These are phyloP conservation scores for Pseudococcus longispinus DNA, from an alignment of 2,888 invertebrate species.

Conservation along the genomic window DNA sequence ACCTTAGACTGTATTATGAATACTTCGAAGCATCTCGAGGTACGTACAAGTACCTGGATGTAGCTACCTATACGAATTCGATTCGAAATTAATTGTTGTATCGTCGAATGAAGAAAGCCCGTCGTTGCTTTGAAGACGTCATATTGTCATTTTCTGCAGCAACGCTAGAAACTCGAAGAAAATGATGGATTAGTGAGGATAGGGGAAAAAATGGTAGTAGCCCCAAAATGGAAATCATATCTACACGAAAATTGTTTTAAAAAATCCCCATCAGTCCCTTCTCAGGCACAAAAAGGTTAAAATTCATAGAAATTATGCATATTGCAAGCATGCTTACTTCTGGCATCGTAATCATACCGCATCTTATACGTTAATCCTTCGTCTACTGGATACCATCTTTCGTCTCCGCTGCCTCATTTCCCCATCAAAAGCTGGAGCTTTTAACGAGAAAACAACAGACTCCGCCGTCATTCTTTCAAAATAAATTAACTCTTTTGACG, in stretches of 20 bases:
- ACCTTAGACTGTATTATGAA: not conserved
- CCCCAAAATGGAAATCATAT: too few species aligned
- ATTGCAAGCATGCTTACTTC: not conserved
- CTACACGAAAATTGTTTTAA: too few species aligned
- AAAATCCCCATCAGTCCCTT: too few species aligned
- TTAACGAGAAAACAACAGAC: not conserved
- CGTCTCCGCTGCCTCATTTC: not conserved
- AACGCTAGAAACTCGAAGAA: too few species aligned
- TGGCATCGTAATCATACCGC: too few species aligned
- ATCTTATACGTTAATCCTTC: not conserved
- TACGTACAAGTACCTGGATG: too few species aligned
- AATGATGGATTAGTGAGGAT: too few species aligned
- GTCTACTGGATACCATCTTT: not conserved
- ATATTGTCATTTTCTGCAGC: not conserved
- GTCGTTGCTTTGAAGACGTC: too few species aligned
- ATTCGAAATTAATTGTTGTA: not conserved
- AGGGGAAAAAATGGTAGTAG: too few species aligned
- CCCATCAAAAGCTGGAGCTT: not conserved
- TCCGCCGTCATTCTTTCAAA: not conserved
- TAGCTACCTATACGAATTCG: too few species aligned
- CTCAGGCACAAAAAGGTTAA: not conserved
- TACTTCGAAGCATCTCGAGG: not conserved
- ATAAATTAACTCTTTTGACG: conserved; percentile 24
- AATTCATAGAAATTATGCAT: not conserved
- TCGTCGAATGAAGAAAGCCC: too few species aligned